Conservation (phyloP, 2,113 vertebrate genomes). For the Ceyx margarethae region DNA sequence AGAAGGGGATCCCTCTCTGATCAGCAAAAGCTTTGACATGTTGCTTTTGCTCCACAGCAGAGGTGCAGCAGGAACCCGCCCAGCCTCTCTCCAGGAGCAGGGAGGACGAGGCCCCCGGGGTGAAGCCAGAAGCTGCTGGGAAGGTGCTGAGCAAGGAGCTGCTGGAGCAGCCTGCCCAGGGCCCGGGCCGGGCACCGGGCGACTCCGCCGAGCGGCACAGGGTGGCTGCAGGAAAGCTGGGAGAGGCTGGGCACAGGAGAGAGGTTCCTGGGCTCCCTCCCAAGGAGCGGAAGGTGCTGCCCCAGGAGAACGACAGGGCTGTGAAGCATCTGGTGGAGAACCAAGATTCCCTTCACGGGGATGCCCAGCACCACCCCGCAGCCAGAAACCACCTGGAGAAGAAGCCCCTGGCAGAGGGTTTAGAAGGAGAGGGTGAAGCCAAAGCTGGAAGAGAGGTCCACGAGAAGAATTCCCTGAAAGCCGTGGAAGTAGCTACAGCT, state of each 20-base stretch:
- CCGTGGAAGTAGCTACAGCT: slow-evolving; percentile 41
- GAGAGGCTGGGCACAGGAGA: neutral
- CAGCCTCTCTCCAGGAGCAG: neutral
- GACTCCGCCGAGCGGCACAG: neutral
- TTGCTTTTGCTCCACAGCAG: neutral
- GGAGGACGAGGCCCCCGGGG: neutral
- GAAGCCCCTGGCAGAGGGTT: neutral
- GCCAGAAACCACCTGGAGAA: slow-evolving; percentile 61
- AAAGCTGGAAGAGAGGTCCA: slow-evolving; percentile 43
- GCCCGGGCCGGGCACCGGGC: neutral
- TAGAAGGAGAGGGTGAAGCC: slow-evolving; percentile 32
- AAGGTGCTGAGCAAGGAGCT: neutral
- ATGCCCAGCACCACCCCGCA: neutral
- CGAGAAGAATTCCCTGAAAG: slow-evolving; percentile 33
- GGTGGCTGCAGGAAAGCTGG: neutral
- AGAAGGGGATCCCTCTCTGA: neutral
- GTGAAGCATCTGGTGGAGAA: neutral
- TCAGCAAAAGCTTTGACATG: neutral
- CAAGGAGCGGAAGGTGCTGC: neutral
- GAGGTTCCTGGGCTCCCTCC: neutral
- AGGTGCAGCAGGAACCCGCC: neutral
- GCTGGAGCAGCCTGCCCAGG: neutral
- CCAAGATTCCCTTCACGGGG: neutral
- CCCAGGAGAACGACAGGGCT: neutral
- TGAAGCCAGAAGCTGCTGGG: neutral